Evolutionary conservation across 2,888 invertebrate species (phyloP).

Genomic region (Resseliella maxima): DNA sequence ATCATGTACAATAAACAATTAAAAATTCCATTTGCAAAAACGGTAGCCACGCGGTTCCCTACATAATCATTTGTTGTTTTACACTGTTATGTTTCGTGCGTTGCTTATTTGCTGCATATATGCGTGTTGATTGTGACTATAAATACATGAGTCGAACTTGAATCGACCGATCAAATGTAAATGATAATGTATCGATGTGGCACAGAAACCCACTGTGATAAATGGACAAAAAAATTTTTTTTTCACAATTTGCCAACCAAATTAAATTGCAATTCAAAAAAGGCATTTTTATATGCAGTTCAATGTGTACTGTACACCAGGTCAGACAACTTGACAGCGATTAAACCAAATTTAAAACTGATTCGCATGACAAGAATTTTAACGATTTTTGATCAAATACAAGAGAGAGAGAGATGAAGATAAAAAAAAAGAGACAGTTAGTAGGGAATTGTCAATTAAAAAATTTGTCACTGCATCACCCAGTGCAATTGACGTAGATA

Average conservation of each 20-base stretch:
- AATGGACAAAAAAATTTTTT: too few relatives aligned
- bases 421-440: too few relatives aligned
- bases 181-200: background rate
- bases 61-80: too few relatives aligned
- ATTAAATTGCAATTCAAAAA: background rate
- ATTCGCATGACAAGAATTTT: background rate
- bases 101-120: too few relatives aligned
- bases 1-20: constrained; percentile 1
- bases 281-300: background rate
- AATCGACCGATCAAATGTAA: constrained; percentile 19
- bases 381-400: background rate
- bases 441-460: too few relatives aligned
- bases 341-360: background rate
- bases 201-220: background rate
- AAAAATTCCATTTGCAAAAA: background rate
- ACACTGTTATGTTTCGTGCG: too few relatives aligned
- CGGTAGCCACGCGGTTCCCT: constrained; percentile 6
- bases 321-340: constrained; percentile 34
- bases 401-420: background rate
- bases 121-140: background rate
- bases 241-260: background rate
- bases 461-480: background rate
- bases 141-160: background rate
- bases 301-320: background rate
- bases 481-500: background rate